These are phyloP conservation scores for Acanthochromis polyacanthus DNA, from an alignment of 2,113 vertebrate genomes.

Conservation along the genomic window DNA sequence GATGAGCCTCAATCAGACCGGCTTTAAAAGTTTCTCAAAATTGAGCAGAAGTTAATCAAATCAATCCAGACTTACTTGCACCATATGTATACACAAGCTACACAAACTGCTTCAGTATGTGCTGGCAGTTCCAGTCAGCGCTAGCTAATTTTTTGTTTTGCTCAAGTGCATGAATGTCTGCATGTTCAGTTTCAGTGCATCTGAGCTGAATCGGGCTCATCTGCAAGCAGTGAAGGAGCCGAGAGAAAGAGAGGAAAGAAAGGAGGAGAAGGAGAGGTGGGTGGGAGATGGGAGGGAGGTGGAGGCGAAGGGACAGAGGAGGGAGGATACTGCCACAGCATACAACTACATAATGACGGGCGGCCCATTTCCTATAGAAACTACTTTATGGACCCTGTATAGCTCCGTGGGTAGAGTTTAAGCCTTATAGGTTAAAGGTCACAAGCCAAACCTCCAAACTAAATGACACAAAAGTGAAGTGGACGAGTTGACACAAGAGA, in stretches of 20 bases:
- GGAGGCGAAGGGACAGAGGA: neutral
- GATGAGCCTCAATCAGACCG: neutral
- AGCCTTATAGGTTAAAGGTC: neutral
- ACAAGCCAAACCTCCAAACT: neutral
- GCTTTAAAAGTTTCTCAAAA: neutral
- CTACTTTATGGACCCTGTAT: neutral
- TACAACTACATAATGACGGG: conserved; percentile 8
- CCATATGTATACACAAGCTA: neutral
- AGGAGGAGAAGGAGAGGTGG: neutral
- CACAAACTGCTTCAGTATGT: neutral
- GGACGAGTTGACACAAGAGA: neutral
- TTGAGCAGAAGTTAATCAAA: neutral
- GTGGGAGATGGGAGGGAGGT: neutral
- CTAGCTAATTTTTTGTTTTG: neutral
- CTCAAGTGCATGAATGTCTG: neutral
- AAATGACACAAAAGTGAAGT: neutral
- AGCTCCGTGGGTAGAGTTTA: conserved; percentile 4
- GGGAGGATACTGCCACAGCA: conserved; percentile 14
- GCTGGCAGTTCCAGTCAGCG: neutral
- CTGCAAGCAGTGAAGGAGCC: conserved; percentile 29
- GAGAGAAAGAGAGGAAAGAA: conserved; percentile 4
- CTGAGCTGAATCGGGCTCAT: conserved; percentile 21
- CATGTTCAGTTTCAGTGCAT: neutral
- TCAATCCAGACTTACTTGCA: neutral
- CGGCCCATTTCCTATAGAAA: conserved; percentile 6